Conservation (phyloP, 53 echinoderm and acorn worm genomes). For the Pentamera pediparva region DNA sequence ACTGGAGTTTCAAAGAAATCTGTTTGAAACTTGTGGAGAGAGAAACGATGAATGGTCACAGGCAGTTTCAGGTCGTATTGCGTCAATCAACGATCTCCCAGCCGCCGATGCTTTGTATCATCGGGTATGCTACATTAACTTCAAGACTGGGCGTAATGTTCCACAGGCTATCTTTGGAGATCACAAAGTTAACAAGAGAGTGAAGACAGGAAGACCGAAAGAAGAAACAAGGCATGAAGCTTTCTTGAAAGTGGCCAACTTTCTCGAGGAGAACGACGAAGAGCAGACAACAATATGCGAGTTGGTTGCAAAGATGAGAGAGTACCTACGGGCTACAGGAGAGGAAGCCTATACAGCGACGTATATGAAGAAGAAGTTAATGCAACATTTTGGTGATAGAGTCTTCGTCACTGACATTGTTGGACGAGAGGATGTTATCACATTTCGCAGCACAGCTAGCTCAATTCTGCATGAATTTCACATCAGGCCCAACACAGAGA, state of each 20-base stretch:
- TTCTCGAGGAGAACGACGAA: slow-evolving; percentile 32
- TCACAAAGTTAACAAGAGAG: not conserved
- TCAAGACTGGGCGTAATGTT: slow-evolving; percentile 18
- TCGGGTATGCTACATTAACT: slow-evolving; percentile 17
- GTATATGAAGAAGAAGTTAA: slow-evolving; percentile 33
- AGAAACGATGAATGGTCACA: slow-evolving; percentile 13
- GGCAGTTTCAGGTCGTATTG: slow-evolving; percentile 23
- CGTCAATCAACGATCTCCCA: slow-evolving; percentile 14
- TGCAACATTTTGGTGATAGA: slow-evolving; percentile 20
- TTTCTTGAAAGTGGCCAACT: slow-evolving; percentile 17
- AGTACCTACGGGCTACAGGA: not conserved
- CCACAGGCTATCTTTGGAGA: not conserved
- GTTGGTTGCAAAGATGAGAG: slow-evolving; percentile 19
- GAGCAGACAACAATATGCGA: slow-evolving; percentile 33
- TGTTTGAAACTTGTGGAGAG: not conserved
- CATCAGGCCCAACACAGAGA: not conserved
- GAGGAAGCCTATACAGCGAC: not conserved
- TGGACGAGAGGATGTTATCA: slow-evolving; percentile 16
- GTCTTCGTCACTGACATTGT: slow-evolving; percentile 14
- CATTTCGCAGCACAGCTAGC: not conserved
- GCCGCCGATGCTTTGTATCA: slow-evolving; percentile 44
- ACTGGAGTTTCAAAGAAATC: not conserved
- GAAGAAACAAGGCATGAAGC: slow-evolving; percentile 22
- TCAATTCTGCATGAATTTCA: slow-evolving; percentile 17
- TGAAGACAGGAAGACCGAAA: slow-evolving; percentile 32